Evolutionary conservation across 37 sponge, comb jelly and placozoan genomes (phyloP), one percentile per base, ranked within the genome.

Genomic region (Halichondria panicea): DNA sequence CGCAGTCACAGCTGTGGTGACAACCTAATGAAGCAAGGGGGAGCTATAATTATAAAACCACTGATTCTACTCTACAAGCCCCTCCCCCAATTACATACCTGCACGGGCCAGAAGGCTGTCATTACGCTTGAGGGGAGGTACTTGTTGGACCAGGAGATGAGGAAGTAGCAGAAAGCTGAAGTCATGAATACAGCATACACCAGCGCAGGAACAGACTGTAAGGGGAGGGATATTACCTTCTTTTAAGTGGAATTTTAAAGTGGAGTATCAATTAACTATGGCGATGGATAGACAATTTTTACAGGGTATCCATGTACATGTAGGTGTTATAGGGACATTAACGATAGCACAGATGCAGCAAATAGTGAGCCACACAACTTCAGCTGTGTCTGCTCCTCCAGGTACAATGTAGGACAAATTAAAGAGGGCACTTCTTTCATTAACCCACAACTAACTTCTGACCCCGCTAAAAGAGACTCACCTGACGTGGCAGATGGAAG

Each of bases 71-170:
- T 45, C 9, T 9, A n/a, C 13, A 27, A 1, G 55, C 7, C 12
- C 25, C 55, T 24, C 4, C 22, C 1, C 44, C 2, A 28, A 19
- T 31, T 2, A 2, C 18, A 3, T 36, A 92, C 93, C 76, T 92
- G 93, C 5, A 87, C 24, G 37, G 93, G 93, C 85, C 85, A 88
- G 64, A 84, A 92, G 15, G 88, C 88, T 28, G 93, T 75, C n/a
- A 84, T 82, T 7, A 92, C 32, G 22, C 80, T 76, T 41, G 88
- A 66, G 28, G 88, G 44, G 27, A 84, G 46, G 34, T 88, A 80
- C 45, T 70, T 31, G 45, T 84, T 92, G 55, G 78, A 65, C 93
- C 93, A 92, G 30, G 88, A 70, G 53, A 88, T 68, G 41, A 92
- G 74, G 50, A 92, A 58, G 58, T 83, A 92, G 80, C 93, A 92